Percentiles rank a stretch among this genome's conserved stretches.
Conservation (phyloP, 2,797 vertebrate species). For the Poecilia wingei region DNA sequence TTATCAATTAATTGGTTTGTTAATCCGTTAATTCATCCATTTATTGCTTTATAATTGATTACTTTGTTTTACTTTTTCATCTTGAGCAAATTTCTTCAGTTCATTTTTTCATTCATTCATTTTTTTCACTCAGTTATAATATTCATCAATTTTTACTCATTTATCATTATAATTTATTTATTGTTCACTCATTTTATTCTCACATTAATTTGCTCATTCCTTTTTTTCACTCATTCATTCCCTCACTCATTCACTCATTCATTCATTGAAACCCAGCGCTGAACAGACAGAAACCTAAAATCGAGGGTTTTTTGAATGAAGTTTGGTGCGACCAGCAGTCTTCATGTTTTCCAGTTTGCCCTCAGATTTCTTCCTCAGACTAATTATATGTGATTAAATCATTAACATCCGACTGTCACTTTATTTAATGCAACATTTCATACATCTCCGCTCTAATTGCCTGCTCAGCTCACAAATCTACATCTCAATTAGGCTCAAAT, state of each 20-base stretch:
- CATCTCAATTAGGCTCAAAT: conserved; percentile 71
- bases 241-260: not conserved
- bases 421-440: conserved; percentile 41
- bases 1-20: not conserved
- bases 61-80: not conserved
- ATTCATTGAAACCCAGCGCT: not conserved
- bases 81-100: not conserved
- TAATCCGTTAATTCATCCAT: too few species aligned
- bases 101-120: not conserved
- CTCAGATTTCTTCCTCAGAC: conserved; percentile 31
- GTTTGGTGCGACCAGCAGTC: not conserved
- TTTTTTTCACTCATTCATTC: not conserved
- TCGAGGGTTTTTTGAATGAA: not conserved
- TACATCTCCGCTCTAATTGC: conserved; percentile 63
- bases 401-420: conserved; percentile 34
- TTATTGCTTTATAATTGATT: too few species aligned
- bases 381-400: conserved; percentile 63
- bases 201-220: not conserved
- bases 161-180: not conserved
- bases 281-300: not conserved
- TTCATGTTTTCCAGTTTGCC: conserved; percentile 1
- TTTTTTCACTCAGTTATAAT: not conserved
- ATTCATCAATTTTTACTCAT: not conserved
- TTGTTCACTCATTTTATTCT: not conserved
- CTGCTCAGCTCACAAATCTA: conserved; percentile 62